Percentiles rank a stretch among this genome's conserved stretches.
phyloP scores from a whole-genome alignment of 2,797 vertebrate genomes.

The Sibirionetta formosa region DNA sequence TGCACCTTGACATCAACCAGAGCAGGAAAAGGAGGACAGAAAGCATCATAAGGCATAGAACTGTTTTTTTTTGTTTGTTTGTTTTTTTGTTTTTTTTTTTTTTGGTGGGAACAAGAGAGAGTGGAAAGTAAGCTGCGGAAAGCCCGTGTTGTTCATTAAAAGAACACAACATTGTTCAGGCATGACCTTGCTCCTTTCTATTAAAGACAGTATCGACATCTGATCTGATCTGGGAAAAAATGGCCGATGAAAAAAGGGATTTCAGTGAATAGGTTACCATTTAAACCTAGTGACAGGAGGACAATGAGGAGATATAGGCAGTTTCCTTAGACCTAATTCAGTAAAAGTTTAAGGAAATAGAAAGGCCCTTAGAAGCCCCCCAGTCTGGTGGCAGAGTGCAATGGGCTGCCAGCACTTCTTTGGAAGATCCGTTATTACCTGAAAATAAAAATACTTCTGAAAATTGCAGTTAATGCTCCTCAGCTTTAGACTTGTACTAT shows the following conservation, averaged over 20 bases:
- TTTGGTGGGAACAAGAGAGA: neutral
- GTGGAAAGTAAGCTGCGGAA: neutral
- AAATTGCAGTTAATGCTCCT: neutral
- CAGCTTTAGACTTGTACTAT: neutral
- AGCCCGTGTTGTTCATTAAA: neutral
- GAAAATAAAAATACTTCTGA: constrained; percentile 13
- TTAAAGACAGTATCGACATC: constrained; percentile 14
- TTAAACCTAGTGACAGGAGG: constrained; percentile 20
- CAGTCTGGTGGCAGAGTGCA: neutral
- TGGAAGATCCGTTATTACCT: neutral
- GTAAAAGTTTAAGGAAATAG: constrained; percentile 20
- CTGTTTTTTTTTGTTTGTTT: neutral
- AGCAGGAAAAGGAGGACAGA: neutral
- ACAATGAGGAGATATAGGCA: constrained; percentile 9
- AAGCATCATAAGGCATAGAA: neutral
- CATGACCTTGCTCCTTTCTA: neutral
- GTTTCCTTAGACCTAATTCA: constrained; percentile 14
- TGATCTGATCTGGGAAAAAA: neutral
- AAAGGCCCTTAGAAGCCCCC: neutral
- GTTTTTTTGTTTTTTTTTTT: neutral
- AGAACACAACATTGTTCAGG: neutral
- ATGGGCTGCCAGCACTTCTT: neutral
- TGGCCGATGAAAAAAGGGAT: neutral
- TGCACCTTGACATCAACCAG: neutral
- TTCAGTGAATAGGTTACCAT: constrained; percentile 7